Evolutionary conservation across 2,113 vertebrate species (phyloP), one percentile per base, ranked within the genome.

Genomic region (Steatornis caripensis): DNA sequence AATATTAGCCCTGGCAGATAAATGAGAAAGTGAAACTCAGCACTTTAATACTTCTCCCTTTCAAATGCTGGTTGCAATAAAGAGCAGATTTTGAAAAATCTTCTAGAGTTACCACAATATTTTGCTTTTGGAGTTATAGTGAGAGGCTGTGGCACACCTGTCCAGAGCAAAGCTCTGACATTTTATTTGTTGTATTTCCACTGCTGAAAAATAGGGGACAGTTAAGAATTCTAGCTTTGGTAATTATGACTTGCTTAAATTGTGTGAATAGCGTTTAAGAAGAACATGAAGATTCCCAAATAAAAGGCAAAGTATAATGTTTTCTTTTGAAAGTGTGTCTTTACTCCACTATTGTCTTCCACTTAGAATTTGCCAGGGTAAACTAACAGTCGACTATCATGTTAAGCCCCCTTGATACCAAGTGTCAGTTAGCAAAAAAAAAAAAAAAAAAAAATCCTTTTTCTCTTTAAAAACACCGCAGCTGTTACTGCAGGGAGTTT

Each of bases 401-500:
- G 20, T 74, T 87, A 89, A 95, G 26, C 19, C 20, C 37, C 51
- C 54, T 77, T 77, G 71, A 90, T 54, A 79, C 41, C 62, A 88
- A 77, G 12, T 58, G 66, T 72, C 93, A 90, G 74, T 94, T 93
- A 76, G 46, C 2, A 75, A 83, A 92, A 82, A 71, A 49, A 49
- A n/a, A n/a, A n/a, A n/a, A 6, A 10, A 45, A 53, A 29, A n/a
- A n/a, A n/a, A n/a, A n/a, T n/a, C n/a, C n/a, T n/a, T n/a, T n/a
- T n/a, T n/a, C n/a, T n/a, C n/a, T n/a, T n/a, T n/a, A n/a, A n/a
- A n/a, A n/a, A n/a, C 60, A 86, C 79, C 36, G 75, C 96, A 97
- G 74, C 90, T 96, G 90, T 15, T 95, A 94, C 94, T 92, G 32
- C 57, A 90, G 24, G 74, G 92, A 95, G 79, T 75, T 93, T 74